Evolutionary conservation across 2,888 invertebrate species (phyloP).

Genomic region (Creontiades dilutus): DNA sequence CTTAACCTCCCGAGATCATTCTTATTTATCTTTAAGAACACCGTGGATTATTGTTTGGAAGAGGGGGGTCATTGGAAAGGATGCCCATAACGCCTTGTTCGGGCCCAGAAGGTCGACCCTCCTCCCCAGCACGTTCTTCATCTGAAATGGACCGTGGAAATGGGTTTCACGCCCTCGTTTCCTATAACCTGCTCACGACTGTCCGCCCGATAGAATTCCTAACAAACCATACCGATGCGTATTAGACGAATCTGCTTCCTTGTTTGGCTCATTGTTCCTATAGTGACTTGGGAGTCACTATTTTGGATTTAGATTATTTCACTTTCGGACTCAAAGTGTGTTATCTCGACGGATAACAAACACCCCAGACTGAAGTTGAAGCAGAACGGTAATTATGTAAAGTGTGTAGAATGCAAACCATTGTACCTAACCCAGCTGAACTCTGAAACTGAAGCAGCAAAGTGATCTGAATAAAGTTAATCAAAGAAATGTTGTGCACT

Average conservation of each 20-base stretch:
- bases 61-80: conserved; percentile 30
- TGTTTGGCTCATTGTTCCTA: not conserved
- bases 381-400: too few relatives aligned
- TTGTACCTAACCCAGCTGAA: too few relatives aligned
- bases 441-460: too few relatives aligned
- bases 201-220: conserved; percentile 38
- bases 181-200: conserved; percentile 29
- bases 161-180: conserved; percentile 52
- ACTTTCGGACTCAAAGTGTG: too few relatives aligned
- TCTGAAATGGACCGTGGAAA: conserved; percentile 55
- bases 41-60: conserved; percentile 10
- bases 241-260: conserved; percentile 32
- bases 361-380: too few relatives aligned
- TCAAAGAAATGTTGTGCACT: too few relatives aligned
- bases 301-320: too few relatives aligned
- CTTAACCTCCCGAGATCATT: not conserved
- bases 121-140: conserved; percentile 21
- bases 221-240: conserved; percentile 4
- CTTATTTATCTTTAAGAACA: not conserved
- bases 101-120: conserved; percentile 32
- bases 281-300: not conserved
- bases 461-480: too few relatives aligned
- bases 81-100: conserved; percentile 45
- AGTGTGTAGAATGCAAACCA: too few relatives aligned
- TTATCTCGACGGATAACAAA: too few relatives aligned